Evolutionary conservation across 2,113 vertebrate genomes (phyloP).

Genomic region (Corvus moneduloides): DNA sequence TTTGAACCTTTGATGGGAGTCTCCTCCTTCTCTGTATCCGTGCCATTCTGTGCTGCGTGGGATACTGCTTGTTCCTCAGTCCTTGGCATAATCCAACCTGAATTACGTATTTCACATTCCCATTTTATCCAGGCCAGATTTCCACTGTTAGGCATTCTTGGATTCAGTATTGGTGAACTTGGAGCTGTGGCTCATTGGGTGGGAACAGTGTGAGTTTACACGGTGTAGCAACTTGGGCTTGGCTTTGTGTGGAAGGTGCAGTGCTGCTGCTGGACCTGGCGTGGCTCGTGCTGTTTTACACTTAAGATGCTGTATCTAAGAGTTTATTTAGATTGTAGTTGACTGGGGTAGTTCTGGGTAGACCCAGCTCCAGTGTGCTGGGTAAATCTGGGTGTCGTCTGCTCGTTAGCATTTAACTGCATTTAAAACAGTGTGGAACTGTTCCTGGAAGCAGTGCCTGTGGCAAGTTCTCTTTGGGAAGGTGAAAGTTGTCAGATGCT

Average conservation of each 20-base stretch:
- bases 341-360: not conserved
- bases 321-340: not conserved
- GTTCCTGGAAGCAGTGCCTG: not conserved
- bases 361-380: not conserved
- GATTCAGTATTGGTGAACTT: not conserved
- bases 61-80: not conserved
- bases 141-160: not conserved
- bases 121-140: not conserved
- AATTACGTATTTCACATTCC: not conserved
- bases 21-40: fast-evolving
- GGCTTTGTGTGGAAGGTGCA: not conserved
- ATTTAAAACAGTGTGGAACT: not conserved
- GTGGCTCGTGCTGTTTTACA: not conserved
- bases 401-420: not conserved
- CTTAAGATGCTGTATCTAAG: not conserved
- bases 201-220: not conserved
- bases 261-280: not conserved
- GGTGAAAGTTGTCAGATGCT: not conserved
- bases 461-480: not conserved
- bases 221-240: fast-evolving
- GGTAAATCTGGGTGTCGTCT: not conserved
- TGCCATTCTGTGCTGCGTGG: not conserved
- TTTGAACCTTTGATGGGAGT: not conserved
- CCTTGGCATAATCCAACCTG: not conserved
- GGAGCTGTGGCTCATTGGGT: not conserved